Evolutionary conservation across 2,888 invertebrate species (phyloP), one percentile per base, ranked within the genome.

Genomic region (Dicyrtoma fusca): DNA sequence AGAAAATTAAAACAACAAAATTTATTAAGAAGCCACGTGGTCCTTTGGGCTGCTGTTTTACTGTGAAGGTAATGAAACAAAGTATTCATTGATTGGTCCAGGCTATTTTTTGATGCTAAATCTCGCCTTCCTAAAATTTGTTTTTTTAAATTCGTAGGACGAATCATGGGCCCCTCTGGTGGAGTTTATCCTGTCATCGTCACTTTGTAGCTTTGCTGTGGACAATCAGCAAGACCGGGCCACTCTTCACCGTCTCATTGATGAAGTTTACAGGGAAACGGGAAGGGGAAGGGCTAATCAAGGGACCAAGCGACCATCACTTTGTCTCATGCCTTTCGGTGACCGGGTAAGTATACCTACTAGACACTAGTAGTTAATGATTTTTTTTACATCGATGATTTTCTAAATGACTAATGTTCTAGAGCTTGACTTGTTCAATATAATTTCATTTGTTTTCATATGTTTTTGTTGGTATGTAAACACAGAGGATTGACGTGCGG

Each of bases 11-110:
- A 47, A 19, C 34, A 23, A 51, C 57, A 3, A 72, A 44, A 65
- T 79, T 78, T 25, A 72, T 47, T n/a, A 66, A 66, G 14, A 61
- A 61, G 11, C 79, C 79, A 1, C 47, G 74, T 1, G 79, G 79
- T 5, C 79, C 79, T 1, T 13, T 79, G 4, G 79, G 78, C 8
- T 72, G 78, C 26, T 76, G 69, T 47, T 72, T 78, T 51, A 76
- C 75, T 21, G 72, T 79, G 1, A 79, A 72, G 64, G 75, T 72
- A 59, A 71, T 34, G 34, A 14, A n/a, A 65, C 17, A 13, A 10
- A 49, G 19, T n/a, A n/a, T n/a, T 68, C 14, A 51, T 68, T 3
- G 55, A 25, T 68, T n/a, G 13, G 6, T 26, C 14, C 25, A 23
- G 5, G 13, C 42, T 62, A 62, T n/a, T n/a, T n/a, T n/a, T n/a